Conservation (phyloP, 2,113 vertebrate genomes). For the Protobothrops flavoviridis region DNA sequence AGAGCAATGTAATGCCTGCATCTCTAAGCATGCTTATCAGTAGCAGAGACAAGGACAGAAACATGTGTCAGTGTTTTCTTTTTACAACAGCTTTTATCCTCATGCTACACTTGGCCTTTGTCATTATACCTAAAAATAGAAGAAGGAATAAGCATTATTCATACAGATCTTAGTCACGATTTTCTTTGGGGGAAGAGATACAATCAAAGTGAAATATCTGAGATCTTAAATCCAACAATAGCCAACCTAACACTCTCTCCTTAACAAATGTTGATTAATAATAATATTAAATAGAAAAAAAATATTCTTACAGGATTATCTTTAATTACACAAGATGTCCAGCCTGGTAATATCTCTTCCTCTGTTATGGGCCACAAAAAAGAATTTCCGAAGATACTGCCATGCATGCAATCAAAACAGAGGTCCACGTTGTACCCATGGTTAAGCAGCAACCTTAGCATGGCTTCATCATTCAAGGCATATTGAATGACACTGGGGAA, state of each 20-base stretch:
- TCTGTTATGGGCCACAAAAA: conserved; percentile 69
- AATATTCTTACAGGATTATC: conserved; percentile 69
- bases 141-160: not conserved
- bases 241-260: not conserved
- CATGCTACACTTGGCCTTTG: not conserved
- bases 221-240: conserved; percentile 9
- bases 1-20: no score
- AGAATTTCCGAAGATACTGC: conserved; percentile 70
- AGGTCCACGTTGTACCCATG: conserved; percentile 79
- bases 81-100: not conserved
- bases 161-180: not conserved
- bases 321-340: conserved; percentile 70
- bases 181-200: not conserved
- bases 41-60: not conserved
- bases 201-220: not conserved
- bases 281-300: conserved; percentile 12
- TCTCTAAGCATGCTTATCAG: not conserved
- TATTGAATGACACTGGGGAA: conserved; percentile 89
- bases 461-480: conserved; percentile 82
- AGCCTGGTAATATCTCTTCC: conserved; percentile 61
- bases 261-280: not conserved
- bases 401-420: conserved; percentile 85
- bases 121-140: conserved; percentile 23
- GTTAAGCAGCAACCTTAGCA: conserved; percentile 86
- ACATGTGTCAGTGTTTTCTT: conserved; percentile 4